Conservation (phyloP, 2,888 invertebrate genomes). For the Zootermopsis nevadensis region DNA sequence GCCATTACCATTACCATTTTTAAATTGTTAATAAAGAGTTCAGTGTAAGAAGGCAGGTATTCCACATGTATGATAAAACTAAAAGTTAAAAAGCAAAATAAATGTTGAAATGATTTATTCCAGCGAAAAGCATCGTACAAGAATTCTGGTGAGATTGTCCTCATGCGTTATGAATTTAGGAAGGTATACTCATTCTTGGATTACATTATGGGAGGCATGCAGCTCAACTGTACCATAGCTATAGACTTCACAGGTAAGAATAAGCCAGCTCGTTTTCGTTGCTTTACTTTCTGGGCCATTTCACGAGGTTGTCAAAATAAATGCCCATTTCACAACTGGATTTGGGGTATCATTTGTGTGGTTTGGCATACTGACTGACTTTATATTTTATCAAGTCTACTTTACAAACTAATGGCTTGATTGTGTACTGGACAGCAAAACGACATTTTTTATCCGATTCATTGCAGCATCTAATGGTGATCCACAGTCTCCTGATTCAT, state of each 20-base stretch:
- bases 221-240: conserved; percentile 64
- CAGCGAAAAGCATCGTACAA: conserved; percentile 59
- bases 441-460: too few species aligned
- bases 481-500: conserved; percentile 60
- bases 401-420: too few species aligned
- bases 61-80: too few species aligned
- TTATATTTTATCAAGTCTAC: too few species aligned
- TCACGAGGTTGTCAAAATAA: background rate
- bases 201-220: conserved; percentile 67
- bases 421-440: too few species aligned
- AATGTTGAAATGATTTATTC: too few species aligned
- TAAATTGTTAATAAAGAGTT: too few species aligned
- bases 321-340: background rate
- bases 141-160: conserved; percentile 62
- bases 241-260: conserved; percentile 64
- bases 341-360: background rate
- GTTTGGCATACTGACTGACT: background rate
- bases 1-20: too few species aligned
- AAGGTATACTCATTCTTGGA: conserved; percentile 67
- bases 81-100: too few species aligned
- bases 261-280: background rate
- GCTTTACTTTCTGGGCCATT: background rate
- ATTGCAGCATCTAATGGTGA: conserved; percentile 62
- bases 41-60: too few species aligned
- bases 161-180: conserved; percentile 54